A percentile compares a stretch with the other conserved stretches of the same genome.
Evolutionary conservation across 2,113 vertebrate species (phyloP).

Genomic region (Tenebrosternarchus preto): DNA sequence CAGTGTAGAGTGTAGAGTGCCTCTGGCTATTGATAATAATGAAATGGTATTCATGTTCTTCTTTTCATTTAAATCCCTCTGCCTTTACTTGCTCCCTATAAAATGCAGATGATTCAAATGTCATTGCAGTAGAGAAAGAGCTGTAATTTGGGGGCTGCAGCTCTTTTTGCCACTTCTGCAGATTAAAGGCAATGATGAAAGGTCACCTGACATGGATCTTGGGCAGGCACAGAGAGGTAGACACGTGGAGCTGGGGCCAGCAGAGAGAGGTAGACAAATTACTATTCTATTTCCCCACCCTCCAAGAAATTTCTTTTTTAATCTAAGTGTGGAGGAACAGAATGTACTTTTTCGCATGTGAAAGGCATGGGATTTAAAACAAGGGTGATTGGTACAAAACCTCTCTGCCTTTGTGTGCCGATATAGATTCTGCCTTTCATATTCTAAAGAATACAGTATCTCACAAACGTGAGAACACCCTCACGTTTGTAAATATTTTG

Average conservation of each 20-base stretch:
- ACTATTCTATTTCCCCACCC: conserved; percentile 2
- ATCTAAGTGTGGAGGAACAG: background rate
- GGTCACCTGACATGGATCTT: conserved; percentile 45
- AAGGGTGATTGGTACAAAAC: conserved; percentile 2
- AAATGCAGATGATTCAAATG: conserved; percentile 35
- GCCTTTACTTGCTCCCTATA: conserved; percentile 33
- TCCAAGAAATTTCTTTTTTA: conserved; percentile 5
- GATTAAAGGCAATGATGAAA: conserved; percentile 55
- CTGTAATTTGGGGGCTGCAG: conserved; percentile 45
- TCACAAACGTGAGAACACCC: no score
- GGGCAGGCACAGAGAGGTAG: conserved; percentile 19
- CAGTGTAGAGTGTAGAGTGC: conserved; percentile 13
- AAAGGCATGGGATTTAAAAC: conserved; percentile 12
- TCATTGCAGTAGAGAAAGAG: conserved; percentile 33
- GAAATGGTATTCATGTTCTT: conserved; percentile 19
- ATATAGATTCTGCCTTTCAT: background rate
- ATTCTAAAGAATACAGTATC: background rate
- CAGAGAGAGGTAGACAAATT: conserved; percentile 36
- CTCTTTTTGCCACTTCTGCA: conserved; percentile 37
- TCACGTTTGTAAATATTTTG: no score
- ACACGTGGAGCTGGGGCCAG: conserved; percentile 30
- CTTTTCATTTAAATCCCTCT: conserved; percentile 33
- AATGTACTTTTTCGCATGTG: conserved; percentile 5
- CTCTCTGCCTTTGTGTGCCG: background rate
- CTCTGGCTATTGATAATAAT: background rate